Conservation (phyloP, 2,113 vertebrate species). For the Sardina pilchardus region DNA sequence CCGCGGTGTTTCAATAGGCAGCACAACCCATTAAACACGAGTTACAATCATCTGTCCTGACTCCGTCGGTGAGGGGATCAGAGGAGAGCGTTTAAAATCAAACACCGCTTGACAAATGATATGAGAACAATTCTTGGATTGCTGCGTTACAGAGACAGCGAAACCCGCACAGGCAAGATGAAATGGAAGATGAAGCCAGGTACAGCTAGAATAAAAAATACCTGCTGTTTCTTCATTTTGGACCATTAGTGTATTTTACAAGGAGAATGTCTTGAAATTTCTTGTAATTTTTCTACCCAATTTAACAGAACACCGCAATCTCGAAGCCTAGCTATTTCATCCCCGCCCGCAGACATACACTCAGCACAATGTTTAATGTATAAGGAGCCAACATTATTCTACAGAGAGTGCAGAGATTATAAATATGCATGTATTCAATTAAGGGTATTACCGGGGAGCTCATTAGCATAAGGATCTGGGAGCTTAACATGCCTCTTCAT, state of each 20-base stretch:
- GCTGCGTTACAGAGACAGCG: neutral
- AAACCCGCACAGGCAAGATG: neutral
- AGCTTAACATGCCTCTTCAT: conserved; percentile 68
- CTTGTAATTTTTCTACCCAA: conserved; percentile 55
- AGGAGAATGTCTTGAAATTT: conserved; percentile 36
- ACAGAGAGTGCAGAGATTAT: conserved; percentile 67
- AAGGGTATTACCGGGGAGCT: conserved; percentile 73
- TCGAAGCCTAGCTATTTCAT: conserved; percentile 68
- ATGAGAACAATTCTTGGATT: neutral
- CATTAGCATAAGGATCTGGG: conserved; percentile 76
- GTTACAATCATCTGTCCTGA: conserved; percentile 35
- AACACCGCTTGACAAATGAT: conserved; percentile 29
- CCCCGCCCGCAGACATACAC: conserved; percentile 71
- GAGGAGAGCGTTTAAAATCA: conserved; percentile 37
- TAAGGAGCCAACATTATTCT: conserved; percentile 68
- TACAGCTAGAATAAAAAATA: conserved; percentile 12
- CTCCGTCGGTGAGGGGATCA: conserved; percentile 33
- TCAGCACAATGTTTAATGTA: conserved; percentile 78
- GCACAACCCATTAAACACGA: conserved; percentile 43
- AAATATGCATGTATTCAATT: conserved; percentile 85
- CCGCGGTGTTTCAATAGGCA: conserved; percentile 43
- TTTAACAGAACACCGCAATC: conserved; percentile 72
- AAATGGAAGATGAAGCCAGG: neutral
- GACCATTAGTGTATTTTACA: neutral
- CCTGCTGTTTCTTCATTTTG: conserved; percentile 67